Base-by-base conservation (phyloP, 2,113 vertebrate genomes). In the Festucalex cinctus region DNA sequence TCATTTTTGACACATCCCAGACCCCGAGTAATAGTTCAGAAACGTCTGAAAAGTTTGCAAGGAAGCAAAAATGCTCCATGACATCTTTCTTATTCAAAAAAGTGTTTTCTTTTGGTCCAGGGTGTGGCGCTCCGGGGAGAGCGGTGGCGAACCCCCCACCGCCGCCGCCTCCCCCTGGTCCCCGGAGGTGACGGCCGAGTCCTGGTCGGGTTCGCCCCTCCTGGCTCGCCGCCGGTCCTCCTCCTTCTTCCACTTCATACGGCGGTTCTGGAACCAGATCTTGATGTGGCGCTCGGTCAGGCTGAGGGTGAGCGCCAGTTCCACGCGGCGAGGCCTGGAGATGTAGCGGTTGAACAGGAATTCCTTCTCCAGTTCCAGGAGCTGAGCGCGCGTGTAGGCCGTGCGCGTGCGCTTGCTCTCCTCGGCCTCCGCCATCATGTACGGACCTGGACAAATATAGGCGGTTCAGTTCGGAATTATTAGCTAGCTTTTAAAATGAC, bases 181-280 rank as follows among this genome's bases (percentile, higher is more conserved):
- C 0, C 91, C 95, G 0, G 96, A 95, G 63, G 94, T 94, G 78
- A 97, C 92, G 3, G 92, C 91, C n/a, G 93, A 95, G 92, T 99
- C 96, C 81, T 96, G 95, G 76, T 98, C 95, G 0, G 94, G 93
- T 26, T 95, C 94, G 9, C 73, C 75, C 20, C 88, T 76, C 70
- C 90, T 51, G 4, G 86, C 90, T 69, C 93, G 90, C 73, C 94
- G 94, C 69, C 95, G 95, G 85, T 98, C 97, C 76, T 98, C 97
- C 82, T 99, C 96, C 60, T 99, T 99, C 84, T 98, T 98, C 96
- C 96, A 98, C 79, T 97, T 97, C 95, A 97, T 96, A 74, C 95
- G 91, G 8, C 95, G 91, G 85, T 97, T 97, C 84, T 97, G 95
- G 88, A 96, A 96, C 95, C 95, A 96, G 91, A 97, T 97, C 87